Percentiles rank a stretch among this genome's conserved stretches.
These are phyloP conservation scores for Platalea minor DNA, from an alignment of 2,797 vertebrate genomes.

Conservation along the genomic window DNA sequence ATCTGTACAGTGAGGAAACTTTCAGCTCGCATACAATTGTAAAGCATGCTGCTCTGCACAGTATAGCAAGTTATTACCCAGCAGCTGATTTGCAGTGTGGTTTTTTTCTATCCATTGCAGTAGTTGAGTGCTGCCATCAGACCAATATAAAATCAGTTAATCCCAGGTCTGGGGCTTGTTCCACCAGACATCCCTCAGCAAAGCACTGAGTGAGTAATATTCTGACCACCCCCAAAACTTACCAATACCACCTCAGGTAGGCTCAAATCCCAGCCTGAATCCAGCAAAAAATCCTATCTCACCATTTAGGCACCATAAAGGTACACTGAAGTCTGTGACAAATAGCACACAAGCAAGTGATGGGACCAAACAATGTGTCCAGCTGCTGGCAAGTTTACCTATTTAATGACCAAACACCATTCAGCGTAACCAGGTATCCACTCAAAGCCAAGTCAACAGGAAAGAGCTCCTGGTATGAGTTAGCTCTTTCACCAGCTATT, in stretches of 20 bases:
- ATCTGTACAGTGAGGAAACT: neutral
- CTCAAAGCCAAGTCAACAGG: neutral
- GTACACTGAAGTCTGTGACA: neutral
- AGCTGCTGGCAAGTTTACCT: neutral
- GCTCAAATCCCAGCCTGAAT: neutral
- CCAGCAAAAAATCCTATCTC: neutral
- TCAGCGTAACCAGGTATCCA: neutral
- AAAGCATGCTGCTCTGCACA: neutral
- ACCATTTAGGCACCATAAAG: neutral
- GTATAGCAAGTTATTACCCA: neutral
- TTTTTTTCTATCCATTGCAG: neutral
- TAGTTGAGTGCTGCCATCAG: neutral
- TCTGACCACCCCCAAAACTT: neutral
- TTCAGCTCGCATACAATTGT: neutral
- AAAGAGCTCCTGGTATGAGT: neutral
- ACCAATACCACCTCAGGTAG: neutral
- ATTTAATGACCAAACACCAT: neutral
- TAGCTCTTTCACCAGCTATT: neutral
- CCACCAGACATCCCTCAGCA: neutral
- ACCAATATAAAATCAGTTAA: neutral
- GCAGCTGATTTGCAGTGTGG: neutral
- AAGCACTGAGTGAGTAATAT: neutral
- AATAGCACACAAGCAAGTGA: neutral
- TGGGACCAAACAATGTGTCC: neutral
- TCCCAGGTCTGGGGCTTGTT: neutral